Evolutionary conservation across 2,797 vertebrate genomes (phyloP), one percentile per base, ranked within the genome.

Genomic region (Alectoris magna): DNA sequence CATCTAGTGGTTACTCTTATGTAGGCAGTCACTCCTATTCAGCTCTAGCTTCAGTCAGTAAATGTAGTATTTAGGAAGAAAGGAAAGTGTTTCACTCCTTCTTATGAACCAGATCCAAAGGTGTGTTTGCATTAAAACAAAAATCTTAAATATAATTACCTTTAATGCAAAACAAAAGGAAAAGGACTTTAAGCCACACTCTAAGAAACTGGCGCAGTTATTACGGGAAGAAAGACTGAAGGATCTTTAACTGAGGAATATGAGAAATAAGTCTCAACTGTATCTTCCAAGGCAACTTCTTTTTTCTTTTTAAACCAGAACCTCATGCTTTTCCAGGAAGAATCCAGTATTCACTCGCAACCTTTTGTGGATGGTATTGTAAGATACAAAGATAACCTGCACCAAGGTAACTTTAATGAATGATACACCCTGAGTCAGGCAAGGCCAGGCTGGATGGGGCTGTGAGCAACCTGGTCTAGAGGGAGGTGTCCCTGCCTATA

Each of bases 1-100:
- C 95, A 96, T 80, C 96, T 97, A 97, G 97, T 96, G 97, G 93
- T 60, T 82, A 58, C 46, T 39, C 53, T 77, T 78, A 80, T 79
- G 72, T 79, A 94, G 92, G 62, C 95, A 97, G 84, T n/a, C 67
- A 48, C 51, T 87, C 74, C 53, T 29, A 44, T 43, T 90, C 27
- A 67, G 63, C 79, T 94, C 69, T 67, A 7, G 13, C 62, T 90
- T 55, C 44, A 64, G 10, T 59, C 39, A 6, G 4, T 38, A 27
- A 51, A 46, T n/a, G 51, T n/a, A 64, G 34, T 51, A 67, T 49
- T 69, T 31, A 56, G n/a, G 17, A 68, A 69, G 11, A 11, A 86
- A 69, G 34, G 16, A 49, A 74, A 84, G 10, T 31, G 8, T 14
- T 56, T 26, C 6, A 14, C 27, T 43, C 23, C 62, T 81, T 86